phyloP scores from a whole-genome alignment of 2,797 vertebrate species.

The Momotus momota region DNA sequence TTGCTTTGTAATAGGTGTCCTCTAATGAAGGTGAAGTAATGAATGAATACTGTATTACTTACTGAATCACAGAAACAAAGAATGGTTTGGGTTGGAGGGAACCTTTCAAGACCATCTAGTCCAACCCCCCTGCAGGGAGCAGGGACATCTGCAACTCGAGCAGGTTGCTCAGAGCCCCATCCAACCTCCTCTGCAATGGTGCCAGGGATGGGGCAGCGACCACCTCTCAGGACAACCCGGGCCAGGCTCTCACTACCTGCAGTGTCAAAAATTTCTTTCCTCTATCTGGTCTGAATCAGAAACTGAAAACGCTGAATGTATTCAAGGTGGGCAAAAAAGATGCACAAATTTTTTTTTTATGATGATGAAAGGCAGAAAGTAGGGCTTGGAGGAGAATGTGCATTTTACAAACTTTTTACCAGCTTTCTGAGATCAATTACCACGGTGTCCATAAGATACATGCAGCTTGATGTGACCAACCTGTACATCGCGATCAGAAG shows the following conservation, averaged over 20 bases:
- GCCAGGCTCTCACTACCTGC: not conserved
- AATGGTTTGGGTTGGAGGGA: not conserved
- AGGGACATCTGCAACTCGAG: not conserved
- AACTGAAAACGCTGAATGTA: not conserved
- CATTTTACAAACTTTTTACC: conserved; percentile 43
- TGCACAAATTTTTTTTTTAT: not conserved
- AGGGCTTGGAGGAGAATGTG: not conserved
- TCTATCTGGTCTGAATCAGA: not conserved
- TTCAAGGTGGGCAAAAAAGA: not conserved
- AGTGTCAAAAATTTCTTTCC: not conserved
- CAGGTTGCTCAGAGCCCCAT: not conserved
- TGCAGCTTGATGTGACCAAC: conserved; percentile 66
- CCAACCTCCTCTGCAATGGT: not conserved
- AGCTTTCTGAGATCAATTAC: conserved; percentile 79
- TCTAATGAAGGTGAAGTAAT: not conserved
- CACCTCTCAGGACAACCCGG: not conserved
- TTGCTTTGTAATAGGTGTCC: not conserved
- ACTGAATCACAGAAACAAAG: not conserved
- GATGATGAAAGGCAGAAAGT: not conserved
- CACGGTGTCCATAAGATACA: conserved; percentile 33
- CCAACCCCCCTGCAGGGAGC: not conserved
- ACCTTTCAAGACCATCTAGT: not conserved
- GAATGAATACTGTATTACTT: not conserved
- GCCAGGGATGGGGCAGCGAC: not conserved
- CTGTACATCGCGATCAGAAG: conserved; percentile 16